A percentile compares a stretch with the other conserved stretches of the same genome.
phyloP scores from a whole-genome alignment of 2,113 vertebrate genomes.

The Gila orcuttii region DNA sequence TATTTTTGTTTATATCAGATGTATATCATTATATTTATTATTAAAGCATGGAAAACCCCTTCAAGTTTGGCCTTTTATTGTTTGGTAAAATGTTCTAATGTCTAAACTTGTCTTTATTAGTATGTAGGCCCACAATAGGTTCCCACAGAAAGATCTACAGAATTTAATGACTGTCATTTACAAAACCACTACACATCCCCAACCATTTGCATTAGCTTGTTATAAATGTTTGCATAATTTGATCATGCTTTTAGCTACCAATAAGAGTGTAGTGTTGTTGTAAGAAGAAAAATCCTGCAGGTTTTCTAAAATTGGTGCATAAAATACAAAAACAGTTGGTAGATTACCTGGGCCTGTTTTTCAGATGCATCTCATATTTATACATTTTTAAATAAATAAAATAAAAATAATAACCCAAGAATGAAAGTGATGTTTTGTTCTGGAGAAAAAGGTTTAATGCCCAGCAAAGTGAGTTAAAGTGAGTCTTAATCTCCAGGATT shows the following conservation, averaged over 20 bases:
- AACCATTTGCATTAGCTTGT: neutral
- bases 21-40: slow-evolving; percentile 73
- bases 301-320: neutral
- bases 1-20: slow-evolving; percentile 73
- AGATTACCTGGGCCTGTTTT: neutral
- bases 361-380: neutral
- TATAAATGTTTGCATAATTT: neutral
- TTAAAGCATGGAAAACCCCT: slow-evolving; percentile 78
- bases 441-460: neutral
- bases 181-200: neutral
- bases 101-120: neutral
- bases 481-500: neutral
- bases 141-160: neutral
- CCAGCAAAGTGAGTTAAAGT: neutral
- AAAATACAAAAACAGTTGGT: neutral
- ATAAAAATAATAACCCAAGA: neutral
- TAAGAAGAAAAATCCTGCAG: neutral
- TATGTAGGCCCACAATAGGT: neutral
- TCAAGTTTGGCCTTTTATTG: slow-evolving; percentile 3
- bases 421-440: neutral
- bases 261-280: neutral
- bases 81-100: neutral
- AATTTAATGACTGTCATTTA: neutral
- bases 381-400: neutral
- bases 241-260: neutral